phyloP scores from a whole-genome alignment of 2,888 invertebrate species.

The Rhogogaster chlorosoma region DNA sequence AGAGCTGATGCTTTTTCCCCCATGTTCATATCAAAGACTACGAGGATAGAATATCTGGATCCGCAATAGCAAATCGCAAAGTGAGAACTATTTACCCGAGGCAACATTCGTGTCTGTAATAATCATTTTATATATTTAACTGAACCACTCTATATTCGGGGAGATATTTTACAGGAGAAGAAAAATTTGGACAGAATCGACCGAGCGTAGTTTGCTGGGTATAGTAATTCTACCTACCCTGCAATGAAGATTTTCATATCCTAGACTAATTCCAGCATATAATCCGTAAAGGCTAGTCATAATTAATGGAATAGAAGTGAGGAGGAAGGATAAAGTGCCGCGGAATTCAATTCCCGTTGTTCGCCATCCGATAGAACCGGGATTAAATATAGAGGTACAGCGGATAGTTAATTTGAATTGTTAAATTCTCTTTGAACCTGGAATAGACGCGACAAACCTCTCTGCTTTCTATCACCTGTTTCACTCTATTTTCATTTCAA shows the following conservation, averaged over 20 bases:
- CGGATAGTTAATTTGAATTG: slow-evolving; percentile 19
- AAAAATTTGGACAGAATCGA: too few relatives aligned
- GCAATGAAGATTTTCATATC: background rate
- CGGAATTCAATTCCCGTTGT: slow-evolving; percentile 19
- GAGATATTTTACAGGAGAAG: too few relatives aligned
- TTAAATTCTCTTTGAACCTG: slow-evolving; percentile 20
- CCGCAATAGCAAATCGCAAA: too few relatives aligned
- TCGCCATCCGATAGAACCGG: slow-evolving; percentile 9
- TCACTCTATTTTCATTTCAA: slow-evolving; percentile 1
- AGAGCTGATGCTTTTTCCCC: background rate
- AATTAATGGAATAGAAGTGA: background rate
- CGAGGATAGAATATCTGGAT: background rate
- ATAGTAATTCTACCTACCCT: too few relatives aligned
- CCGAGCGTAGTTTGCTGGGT: too few relatives aligned
- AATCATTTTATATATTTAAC: too few relatives aligned
- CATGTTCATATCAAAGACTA: background rate
- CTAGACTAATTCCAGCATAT: background rate
- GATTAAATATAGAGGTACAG: slow-evolving; percentile 20
- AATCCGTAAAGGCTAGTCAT: background rate
- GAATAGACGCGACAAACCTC: slow-evolving; percentile 2
- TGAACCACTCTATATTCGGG: too few relatives aligned
- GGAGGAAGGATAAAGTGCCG: background rate
- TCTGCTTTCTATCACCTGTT: background rate
- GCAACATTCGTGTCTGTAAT: too few relatives aligned
- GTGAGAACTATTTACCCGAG: too few relatives aligned